Conservation (phyloP, 2,797 vertebrate species). For the Philypnodon macrostomus region DNA sequence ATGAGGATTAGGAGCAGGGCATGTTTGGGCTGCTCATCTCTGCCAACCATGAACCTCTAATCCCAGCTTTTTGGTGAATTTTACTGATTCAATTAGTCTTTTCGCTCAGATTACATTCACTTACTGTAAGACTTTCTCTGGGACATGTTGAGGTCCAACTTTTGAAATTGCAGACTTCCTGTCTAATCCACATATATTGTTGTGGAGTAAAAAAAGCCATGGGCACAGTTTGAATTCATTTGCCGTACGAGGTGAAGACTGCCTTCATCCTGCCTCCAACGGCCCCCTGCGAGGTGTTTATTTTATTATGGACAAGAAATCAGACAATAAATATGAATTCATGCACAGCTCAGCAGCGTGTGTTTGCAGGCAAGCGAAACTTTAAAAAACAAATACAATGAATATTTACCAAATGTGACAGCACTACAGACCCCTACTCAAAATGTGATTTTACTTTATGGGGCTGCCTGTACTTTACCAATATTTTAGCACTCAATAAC, state of each 20-base stretch:
- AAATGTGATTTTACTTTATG: constrained; percentile 1
- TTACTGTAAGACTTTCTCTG: not conserved
- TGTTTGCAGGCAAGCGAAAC: not conserved
- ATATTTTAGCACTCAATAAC: not conserved
- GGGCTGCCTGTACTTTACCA: not conserved
- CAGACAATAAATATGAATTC: constrained; percentile 33
- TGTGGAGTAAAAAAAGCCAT: constrained; percentile 14
- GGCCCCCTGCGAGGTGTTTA: constrained; percentile 40
- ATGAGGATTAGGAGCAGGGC: constrained; percentile 68
- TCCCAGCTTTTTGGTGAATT: constrained; percentile 9
- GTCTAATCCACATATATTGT: not conserved
- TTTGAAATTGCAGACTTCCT: not conserved
- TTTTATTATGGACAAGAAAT: constrained; percentile 35
- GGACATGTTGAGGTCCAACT: not conserved
- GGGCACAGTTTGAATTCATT: constrained; percentile 20
- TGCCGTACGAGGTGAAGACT: constrained; percentile 14
- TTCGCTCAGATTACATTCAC: constrained; percentile 1
- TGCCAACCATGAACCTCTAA: constrained; percentile 37
- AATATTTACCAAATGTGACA: constrained; percentile 15
- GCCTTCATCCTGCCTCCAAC: constrained; percentile 13
- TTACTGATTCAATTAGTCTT: constrained; percentile 11
- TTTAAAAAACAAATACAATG: constrained; percentile 16
- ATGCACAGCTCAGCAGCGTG: constrained; percentile 20
- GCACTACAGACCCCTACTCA: not conserved
- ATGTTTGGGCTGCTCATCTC: constrained; percentile 43